phyloP scores from a whole-genome alignment of 2,113 vertebrate species.

The Lepidiolamprologus cunningtoni region DNA sequence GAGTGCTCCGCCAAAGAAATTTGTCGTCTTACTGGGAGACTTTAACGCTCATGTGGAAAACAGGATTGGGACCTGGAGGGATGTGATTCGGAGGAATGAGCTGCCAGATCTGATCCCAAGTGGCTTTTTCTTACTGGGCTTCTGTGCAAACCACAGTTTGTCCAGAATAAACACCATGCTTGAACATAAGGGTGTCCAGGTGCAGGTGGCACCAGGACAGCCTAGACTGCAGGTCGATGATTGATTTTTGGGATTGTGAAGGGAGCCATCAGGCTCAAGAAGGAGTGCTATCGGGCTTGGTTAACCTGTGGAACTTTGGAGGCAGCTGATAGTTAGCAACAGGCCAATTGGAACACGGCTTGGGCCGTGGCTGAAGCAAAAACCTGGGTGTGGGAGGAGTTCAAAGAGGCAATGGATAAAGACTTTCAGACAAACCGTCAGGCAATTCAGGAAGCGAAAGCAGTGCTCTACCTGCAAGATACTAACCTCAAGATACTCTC shows the following conservation, averaged over 20 bases:
- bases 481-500: background rate
- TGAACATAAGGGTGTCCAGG: background rate
- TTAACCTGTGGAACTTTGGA: background rate
- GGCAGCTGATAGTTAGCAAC: background rate
- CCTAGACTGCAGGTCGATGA: background rate
- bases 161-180: background rate
- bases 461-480: background rate
- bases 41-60: background rate
- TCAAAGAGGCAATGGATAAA: background rate
- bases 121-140: background rate
- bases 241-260: background rate
- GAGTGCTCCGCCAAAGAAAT: background rate
- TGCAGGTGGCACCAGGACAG: background rate
- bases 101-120: background rate
- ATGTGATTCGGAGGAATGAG: background rate
- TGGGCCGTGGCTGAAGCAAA: background rate
- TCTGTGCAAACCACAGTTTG: background rate
- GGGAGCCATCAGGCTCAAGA: background rate
- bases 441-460: background rate
- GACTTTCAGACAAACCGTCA: background rate
- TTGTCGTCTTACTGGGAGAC: background rate
- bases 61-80: background rate
- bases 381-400: background rate
- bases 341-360: background rate
- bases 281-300: background rate